Evolutionary conservation across 2,797 vertebrate genomes (phyloP).

Genomic region (Agapornis canus): DNA sequence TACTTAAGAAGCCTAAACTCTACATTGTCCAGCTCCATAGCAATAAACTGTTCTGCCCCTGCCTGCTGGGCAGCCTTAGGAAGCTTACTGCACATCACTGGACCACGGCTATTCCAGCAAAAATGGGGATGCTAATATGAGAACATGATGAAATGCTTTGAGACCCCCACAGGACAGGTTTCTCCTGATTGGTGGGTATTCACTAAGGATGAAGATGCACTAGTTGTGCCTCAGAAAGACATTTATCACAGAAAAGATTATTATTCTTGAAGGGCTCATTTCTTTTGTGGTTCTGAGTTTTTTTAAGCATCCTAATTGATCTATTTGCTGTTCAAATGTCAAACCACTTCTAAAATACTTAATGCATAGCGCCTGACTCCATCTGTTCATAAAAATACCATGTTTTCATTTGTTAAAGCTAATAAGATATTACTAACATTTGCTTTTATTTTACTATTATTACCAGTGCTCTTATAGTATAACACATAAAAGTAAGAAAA

Average conservation of each 20-base stretch:
- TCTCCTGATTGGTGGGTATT: not conserved
- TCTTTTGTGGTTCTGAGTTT: not conserved
- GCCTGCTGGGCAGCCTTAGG: not conserved
- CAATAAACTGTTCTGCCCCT: not conserved
- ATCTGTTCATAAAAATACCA: not conserved
- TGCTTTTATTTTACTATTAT: not conserved
- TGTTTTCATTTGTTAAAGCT: not conserved
- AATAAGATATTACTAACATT: not conserved
- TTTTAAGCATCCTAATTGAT: not conserved
- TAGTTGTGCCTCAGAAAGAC: not conserved
- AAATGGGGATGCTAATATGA: not conserved
- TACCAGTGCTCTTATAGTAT: not conserved
- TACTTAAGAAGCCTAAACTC: not conserved
- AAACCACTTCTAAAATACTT: not conserved
- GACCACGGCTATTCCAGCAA: not conserved
- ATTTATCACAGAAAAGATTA: not conserved
- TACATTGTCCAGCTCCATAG: not conserved
- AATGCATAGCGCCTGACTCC: not conserved
- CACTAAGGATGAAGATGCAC: not conserved
- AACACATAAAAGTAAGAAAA: not conserved
- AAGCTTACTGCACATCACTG: not conserved
- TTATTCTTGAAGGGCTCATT: not conserved
- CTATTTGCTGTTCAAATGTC: not conserved
- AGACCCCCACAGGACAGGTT: not conserved
- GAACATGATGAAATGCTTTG: not conserved